phyloP scores from a whole-genome alignment of 2,888 invertebrate genomes.

The Drosophila lutescens region DNA sequence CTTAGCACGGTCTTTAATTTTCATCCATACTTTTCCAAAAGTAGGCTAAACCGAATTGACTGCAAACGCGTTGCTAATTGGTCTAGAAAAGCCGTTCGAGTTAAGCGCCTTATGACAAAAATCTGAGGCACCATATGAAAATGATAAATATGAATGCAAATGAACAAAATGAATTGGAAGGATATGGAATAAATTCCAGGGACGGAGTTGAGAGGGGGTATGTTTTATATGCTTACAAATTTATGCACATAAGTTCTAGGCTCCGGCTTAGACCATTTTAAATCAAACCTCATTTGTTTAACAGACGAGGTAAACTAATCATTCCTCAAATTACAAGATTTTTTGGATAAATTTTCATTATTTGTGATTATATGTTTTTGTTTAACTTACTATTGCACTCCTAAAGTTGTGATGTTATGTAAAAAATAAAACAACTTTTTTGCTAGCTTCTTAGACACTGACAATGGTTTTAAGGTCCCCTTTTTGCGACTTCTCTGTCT shows the following conservation, averaged over 20 bases:
- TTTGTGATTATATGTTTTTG: no score
- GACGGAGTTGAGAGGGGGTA: constrained; percentile 16
- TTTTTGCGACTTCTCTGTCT: constrained; percentile 11
- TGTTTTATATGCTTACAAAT: no score
- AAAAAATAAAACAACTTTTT: no score
- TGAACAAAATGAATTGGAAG: constrained; percentile 1
- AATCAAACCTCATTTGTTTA: no score
- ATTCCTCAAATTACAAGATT: no score
- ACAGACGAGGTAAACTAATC: no score
- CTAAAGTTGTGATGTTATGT: no score
- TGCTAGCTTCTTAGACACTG: no score
- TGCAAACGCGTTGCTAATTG: constrained; percentile 74
- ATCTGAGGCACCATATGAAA: constrained; percentile 63
- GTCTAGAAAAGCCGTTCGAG: constrained; percentile 34
- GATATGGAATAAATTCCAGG: constrained; percentile 24
- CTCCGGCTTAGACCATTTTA: no score
- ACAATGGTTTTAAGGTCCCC: not conserved
- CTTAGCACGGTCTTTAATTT: constrained; percentile 24
- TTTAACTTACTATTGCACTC: no score
- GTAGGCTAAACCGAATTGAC: constrained; percentile 62
- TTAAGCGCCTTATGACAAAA: constrained; percentile 61
- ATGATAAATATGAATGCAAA: constrained; percentile 69
- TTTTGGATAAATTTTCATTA: no score
- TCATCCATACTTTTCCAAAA: constrained; percentile 27
- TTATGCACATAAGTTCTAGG: no score